These are phyloP conservation scores for Drosophila kanekoi DNA, from an alignment of 2,888 invertebrate species.

Conservation along the genomic window DNA sequence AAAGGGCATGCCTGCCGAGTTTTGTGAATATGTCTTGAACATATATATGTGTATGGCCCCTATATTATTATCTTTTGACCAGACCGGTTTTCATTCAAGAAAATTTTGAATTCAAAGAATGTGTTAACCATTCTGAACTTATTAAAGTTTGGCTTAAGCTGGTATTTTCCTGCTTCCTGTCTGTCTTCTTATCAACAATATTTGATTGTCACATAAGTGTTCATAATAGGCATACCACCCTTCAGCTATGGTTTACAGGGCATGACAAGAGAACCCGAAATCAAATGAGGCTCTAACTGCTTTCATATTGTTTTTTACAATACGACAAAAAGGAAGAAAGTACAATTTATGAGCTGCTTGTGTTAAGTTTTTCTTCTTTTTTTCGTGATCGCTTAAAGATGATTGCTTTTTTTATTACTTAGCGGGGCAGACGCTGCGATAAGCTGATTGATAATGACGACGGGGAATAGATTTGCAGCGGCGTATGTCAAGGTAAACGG, in stretches of 20 bases:
- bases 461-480: conserved; percentile 9
- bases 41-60: no score
- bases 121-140: no score
- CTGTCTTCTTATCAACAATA: not conserved
- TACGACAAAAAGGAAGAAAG: conserved; percentile 48
- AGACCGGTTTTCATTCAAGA: no score
- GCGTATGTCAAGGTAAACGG: conserved; percentile 26
- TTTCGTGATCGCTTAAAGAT: conserved; percentile 22
- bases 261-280: conserved; percentile 15
- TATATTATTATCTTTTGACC: no score
- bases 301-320: conserved; percentile 55
- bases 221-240: not conserved
- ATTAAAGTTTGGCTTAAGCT: no score
- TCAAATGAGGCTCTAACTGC: conserved; percentile 33
- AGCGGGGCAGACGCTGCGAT: conserved; percentile 25
- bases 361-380: not conserved
- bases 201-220: no score
- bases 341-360: conserved; percentile 28
- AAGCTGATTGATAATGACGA: conserved; percentile 48
- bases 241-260: conserved; percentile 4
- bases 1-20: no score
- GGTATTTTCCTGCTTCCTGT: no score
- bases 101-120: no score
- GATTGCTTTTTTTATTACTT: conserved; percentile 46
- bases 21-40: no score